These are phyloP conservation scores for Trichacis sp. DNA, from an alignment of 2,888 invertebrate species.

Conservation along the genomic window DNA sequence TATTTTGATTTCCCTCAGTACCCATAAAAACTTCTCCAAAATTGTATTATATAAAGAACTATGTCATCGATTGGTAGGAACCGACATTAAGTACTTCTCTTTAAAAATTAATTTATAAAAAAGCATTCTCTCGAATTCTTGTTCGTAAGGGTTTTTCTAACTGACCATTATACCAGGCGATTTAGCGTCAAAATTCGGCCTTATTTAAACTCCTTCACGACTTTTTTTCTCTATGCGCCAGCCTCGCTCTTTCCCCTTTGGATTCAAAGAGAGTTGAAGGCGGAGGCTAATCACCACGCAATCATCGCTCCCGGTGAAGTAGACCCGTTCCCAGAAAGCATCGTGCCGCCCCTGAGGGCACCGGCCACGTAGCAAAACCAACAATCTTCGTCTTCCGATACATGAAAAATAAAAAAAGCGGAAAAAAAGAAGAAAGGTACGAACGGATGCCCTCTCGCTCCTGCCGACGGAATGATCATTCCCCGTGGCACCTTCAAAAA, in stretches of 20 bases:
- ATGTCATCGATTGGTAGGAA: too few relatives aligned
- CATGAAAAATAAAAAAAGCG: slow-evolving; percentile 47
- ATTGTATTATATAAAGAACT: too few relatives aligned
- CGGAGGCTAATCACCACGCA: slow-evolving; percentile 64
- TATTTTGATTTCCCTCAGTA: too few relatives aligned
- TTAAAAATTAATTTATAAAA: too few relatives aligned
- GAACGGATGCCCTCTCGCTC: slow-evolving; percentile 33
- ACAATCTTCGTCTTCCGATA: slow-evolving; percentile 61
- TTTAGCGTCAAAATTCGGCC: slow-evolving; percentile 29
- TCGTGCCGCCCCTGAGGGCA: slow-evolving; percentile 52
- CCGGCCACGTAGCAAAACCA: slow-evolving; percentile 59
- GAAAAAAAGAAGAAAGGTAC: slow-evolving; percentile 48
- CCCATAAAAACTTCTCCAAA: too few relatives aligned
- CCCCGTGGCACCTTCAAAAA: slow-evolving; percentile 49
- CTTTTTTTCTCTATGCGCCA: slow-evolving; percentile 7
- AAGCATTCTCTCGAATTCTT: neutral
- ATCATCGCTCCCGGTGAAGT: slow-evolving; percentile 61
- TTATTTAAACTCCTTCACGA: slow-evolving; percentile 8
- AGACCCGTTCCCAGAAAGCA: slow-evolving; percentile 58
- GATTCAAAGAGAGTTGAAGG: slow-evolving; percentile 53
- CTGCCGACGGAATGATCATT: slow-evolving; percentile 49
- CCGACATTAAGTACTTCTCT: too few relatives aligned
- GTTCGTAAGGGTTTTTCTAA: neutral
- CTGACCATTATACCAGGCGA: slow-evolving; percentile 27
- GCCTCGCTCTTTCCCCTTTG: slow-evolving; percentile 26